Evolutionary conservation across 92 coral and sea anemone species (phyloP).

Genomic region (Chrysogorgia sp.): DNA sequence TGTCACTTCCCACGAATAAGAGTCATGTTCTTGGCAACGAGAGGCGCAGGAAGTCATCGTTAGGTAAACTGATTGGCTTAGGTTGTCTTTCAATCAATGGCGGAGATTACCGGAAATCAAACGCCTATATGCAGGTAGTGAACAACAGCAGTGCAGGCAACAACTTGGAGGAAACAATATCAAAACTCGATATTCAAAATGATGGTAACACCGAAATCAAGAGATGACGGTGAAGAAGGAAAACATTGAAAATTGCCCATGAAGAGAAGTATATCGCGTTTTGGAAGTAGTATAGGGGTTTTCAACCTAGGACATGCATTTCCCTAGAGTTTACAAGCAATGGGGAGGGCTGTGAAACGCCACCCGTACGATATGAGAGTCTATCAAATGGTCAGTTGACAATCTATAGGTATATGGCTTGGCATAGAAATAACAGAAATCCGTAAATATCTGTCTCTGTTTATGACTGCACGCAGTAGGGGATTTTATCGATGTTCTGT

Average conservation of each 20-base stretch:
- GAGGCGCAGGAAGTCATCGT: slow-evolving; percentile 17
- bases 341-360: too few species aligned
- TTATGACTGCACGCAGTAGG: too few species aligned
- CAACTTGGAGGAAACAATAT: slow-evolving; percentile 20
- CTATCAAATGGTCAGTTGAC: too few species aligned
- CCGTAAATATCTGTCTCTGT: too few species aligned
- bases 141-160: neutral
- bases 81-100: slow-evolving; percentile 21
- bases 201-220: neutral
- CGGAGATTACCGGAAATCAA: slow-evolving; percentile 12
- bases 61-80: neutral
- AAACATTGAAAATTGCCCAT: neutral
- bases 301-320: too few species aligned
- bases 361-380: too few species aligned
- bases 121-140: neutral
- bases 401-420: too few species aligned
- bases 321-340: too few species aligned
- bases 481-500: too few species aligned
- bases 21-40: neutral
- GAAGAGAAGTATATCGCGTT: neutral
- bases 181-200: neutral
- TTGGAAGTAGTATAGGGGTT: too few species aligned
- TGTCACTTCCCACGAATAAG: slow-evolving; percentile 11
- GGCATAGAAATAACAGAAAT: too few species aligned
- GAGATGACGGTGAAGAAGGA: neutral